Evolutionary conservation across 2,888 invertebrate genomes (phyloP), one percentile per base, ranked within the genome.

Genomic region (Idaea aversata): DNA sequence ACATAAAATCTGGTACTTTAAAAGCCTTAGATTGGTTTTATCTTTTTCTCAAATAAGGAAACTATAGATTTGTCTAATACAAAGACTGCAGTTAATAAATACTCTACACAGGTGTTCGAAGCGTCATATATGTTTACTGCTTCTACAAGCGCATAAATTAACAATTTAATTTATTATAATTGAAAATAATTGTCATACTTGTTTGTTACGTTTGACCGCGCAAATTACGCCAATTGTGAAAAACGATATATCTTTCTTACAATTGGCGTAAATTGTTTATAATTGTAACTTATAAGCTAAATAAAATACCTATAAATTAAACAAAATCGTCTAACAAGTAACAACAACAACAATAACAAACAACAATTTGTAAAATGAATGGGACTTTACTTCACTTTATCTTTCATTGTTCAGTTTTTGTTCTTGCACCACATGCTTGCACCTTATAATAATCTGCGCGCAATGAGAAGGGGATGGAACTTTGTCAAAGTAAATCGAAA

Each of bases 71-170:
- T 4, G 4, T 47, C 13, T 47, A 10, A 13, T 3, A 47, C 58
- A 1, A 59, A 59, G 58, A 59, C 58, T 59, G 58, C 58, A 47
- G 59, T 69, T 71, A 70, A 65, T 67, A 61, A 62, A 61, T 61
- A 64, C 35, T 25, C 59, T 15, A 62, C 72, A 70, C 77, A 81
- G 81, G 79, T 82, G 79, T 77, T 72, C 62, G 61, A 65, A 62
- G 67, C 74, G 74, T 77, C 77, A 74, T 69, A 65, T 77, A 47
- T 78, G 79, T 82, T 79, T 78, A 79, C 80, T 69, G 73, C 75
- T 75, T 75, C 70, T 72, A 75, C 77, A 77, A 76, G 70, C 67
- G 80, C 75, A 87, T 87, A 85, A 82, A 85, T 85, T 85, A 83
- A 77, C 79, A 76, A 80, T 83, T 75, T 13, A 79, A 79, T 82